These are phyloP conservation scores for Hydrolagus colliei DNA, from an alignment of 2,797 vertebrate genomes.

Conservation along the genomic window DNA sequence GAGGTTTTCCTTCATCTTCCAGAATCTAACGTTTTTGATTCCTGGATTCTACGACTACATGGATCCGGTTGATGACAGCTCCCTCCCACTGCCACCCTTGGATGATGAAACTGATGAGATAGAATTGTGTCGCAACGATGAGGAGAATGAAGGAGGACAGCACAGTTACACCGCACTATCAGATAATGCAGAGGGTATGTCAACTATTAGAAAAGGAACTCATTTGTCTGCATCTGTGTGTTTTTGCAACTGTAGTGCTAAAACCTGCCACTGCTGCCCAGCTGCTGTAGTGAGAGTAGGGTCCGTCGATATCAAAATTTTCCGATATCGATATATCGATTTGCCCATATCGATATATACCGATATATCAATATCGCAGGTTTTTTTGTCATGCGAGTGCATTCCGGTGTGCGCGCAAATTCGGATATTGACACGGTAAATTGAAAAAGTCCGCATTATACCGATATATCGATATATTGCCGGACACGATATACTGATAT, in stretches of 20 bases:
- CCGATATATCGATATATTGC: no score
- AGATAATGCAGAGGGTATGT: slow-evolving; percentile 15
- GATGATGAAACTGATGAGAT: slow-evolving; percentile 36
- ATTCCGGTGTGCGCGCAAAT: no score
- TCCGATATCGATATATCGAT: no score
- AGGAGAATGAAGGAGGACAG: slow-evolving; percentile 18
- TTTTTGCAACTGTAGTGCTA: background rate
- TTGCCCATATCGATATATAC: no score
- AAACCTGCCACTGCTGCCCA: background rate
- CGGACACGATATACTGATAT: no score
- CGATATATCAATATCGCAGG: no score
- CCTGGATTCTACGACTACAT: slow-evolving; percentile 79
- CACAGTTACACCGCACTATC: slow-evolving; percentile 7
- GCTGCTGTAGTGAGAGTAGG: background rate
- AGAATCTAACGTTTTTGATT: slow-evolving; percentile 83
- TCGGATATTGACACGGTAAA: no score
- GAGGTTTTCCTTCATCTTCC: slow-evolving; percentile 34
- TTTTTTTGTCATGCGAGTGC: no score
- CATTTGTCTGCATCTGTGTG: background rate
- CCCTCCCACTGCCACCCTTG: slow-evolving; percentile 41
- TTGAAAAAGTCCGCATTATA: no score
- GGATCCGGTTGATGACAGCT: slow-evolving; percentile 45
- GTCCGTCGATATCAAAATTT: no score
- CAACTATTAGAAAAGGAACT: background rate
- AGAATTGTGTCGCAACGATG: slow-evolving; percentile 6